Percentiles rank a stretch among this genome's conserved stretches.
phyloP scores from a whole-genome alignment of 2,113 vertebrate species.

The Anolis carolinensis region DNA sequence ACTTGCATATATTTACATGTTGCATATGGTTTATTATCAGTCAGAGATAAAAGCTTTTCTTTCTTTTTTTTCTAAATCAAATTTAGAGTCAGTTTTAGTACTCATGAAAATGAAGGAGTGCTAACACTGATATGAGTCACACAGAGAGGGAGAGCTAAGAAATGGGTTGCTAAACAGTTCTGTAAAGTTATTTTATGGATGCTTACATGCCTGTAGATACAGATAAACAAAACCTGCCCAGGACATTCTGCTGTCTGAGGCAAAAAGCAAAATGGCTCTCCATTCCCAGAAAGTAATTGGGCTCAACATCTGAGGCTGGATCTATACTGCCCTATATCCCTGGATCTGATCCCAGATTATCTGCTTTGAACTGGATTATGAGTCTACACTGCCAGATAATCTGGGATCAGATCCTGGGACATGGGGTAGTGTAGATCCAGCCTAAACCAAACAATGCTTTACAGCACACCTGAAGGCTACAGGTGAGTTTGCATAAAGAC shows the following conservation, averaged over 20 bases:
- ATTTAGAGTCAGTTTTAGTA: background rate
- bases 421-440: too few relatives aligned
- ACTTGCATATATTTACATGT: conserved; percentile 11
- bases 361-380: too few relatives aligned
- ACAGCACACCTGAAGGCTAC: background rate
- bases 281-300: background rate
- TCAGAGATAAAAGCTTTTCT: conserved; percentile 31
- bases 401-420: too few relatives aligned
- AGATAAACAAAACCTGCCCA: background rate
- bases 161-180: background rate
- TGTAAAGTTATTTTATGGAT: background rate
- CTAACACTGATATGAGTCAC: rapidly evolving
- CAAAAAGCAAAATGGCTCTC: background rate
- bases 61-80: background rate
- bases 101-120: rapidly evolving
- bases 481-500: background rate
- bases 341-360: too few relatives aligned
- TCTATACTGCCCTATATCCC: too few relatives aligned
- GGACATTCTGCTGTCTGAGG: background rate
- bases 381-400: too few relatives aligned
- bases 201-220: background rate
- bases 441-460: too few relatives aligned
- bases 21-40: background rate
- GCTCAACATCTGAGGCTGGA: too few relatives aligned
- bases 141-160: background rate